Percentiles rank a stretch among this genome's conserved stretches.
These are phyloP conservation scores for Pholis gunnellus DNA, from an alignment of 2,113 vertebrate species.

Conservation along the genomic window DNA sequence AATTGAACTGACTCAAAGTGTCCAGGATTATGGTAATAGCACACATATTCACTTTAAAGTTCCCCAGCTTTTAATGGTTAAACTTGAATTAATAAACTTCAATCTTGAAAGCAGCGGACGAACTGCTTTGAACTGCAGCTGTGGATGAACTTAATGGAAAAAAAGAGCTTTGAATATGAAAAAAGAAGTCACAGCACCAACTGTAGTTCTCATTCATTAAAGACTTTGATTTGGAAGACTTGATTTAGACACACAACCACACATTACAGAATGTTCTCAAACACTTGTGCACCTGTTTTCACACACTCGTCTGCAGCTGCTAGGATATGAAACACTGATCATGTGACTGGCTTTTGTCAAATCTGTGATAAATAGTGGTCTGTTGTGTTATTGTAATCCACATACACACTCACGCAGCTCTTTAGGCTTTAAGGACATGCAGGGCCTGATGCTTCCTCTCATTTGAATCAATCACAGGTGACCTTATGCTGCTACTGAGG, in stretches of 20 bases:
- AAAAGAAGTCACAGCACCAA: slow-evolving; percentile 1
- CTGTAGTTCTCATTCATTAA: slow-evolving; percentile 26
- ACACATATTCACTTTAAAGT: neutral
- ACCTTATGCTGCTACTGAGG: slow-evolving; percentile 68
- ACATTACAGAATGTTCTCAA: slow-evolving; percentile 30
- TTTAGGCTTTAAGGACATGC: slow-evolving; percentile 39
- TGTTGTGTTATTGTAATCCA: neutral
- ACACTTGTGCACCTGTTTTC: slow-evolving; percentile 33
- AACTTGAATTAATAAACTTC: slow-evolving; percentile 30
- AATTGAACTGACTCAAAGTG: neutral
- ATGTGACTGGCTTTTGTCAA: neutral
- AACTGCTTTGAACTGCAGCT: slow-evolving; percentile 23
- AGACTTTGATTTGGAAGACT: slow-evolving; percentile 44
- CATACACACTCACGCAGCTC: neutral
- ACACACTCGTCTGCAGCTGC: slow-evolving; percentile 25
- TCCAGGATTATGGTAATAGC: neutral
- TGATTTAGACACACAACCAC: slow-evolving; percentile 40
- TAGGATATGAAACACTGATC: slow-evolving; percentile 13
- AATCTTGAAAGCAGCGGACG: slow-evolving; percentile 9
- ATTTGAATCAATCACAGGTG: slow-evolving; percentile 72
- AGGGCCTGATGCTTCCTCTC: slow-evolving; percentile 46
- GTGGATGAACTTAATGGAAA: neutral
- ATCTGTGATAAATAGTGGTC: neutral
- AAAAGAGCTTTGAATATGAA: slow-evolving; percentile 9
- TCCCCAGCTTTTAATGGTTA: slow-evolving; percentile 17